Conservation (phyloP, 2,797 vertebrate genomes). For the Sternotherus odoratus region DNA sequence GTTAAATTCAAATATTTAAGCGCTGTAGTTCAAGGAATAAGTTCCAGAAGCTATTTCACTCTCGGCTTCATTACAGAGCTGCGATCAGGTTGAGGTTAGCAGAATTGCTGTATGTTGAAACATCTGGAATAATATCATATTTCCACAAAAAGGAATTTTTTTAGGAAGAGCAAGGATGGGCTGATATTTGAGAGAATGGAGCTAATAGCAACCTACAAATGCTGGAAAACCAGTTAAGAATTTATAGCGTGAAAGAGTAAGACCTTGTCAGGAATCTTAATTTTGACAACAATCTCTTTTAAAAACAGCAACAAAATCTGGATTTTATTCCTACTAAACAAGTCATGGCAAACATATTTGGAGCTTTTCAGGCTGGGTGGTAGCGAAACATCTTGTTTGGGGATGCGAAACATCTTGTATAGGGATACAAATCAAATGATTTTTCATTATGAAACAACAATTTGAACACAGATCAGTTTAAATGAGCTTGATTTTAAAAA, state of each 20-base stretch:
- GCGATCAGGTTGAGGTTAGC: constrained; percentile 40
- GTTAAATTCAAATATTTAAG: constrained; percentile 66
- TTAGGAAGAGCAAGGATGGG: constrained; percentile 24
- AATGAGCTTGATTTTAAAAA: constrained; percentile 68
- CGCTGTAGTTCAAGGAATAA: constrained; percentile 59
- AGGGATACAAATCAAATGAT: constrained; percentile 57
- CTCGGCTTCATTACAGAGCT: constrained; percentile 47
- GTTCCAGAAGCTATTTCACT: constrained; percentile 60
- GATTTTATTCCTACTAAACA: constrained; percentile 73
- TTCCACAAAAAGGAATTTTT: constrained; percentile 70
- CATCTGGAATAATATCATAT: constrained; percentile 75
- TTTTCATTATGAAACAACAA: constrained; percentile 62
- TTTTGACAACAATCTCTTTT: constrained; percentile 32
- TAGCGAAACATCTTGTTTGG: constrained; percentile 71
- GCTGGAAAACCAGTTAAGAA: constrained; percentile 63
- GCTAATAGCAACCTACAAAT: neutral
- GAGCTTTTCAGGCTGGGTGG: constrained; percentile 60
- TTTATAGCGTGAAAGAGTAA: constrained; percentile 32
- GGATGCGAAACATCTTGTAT: constrained; percentile 67
- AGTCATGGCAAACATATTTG: constrained; percentile 72
- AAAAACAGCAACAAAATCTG: constrained; percentile 9
- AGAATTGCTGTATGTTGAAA: constrained; percentile 35
- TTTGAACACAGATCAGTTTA: constrained; percentile 70
- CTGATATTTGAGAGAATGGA: constrained; percentile 52
- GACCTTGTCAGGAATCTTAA: constrained; percentile 26